phyloP scores from a whole-genome alignment of 2,113 vertebrate species.

The Anarhynchus alexandrinus region DNA sequence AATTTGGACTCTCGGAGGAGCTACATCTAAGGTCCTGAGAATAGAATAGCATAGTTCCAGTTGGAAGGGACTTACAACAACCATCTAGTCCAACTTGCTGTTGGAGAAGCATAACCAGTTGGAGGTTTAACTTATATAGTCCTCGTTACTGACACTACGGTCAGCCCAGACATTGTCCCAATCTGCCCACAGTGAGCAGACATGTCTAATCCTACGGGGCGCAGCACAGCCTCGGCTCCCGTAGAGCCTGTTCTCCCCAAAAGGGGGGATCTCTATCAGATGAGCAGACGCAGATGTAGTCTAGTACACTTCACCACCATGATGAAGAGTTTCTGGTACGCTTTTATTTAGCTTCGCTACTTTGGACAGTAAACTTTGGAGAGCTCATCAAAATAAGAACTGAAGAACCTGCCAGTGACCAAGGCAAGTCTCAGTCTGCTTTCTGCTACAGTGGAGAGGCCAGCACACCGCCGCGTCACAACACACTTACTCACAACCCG shows the following conservation, averaged over 20 bases:
- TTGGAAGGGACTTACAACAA: neutral
- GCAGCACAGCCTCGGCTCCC: neutral
- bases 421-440: neutral
- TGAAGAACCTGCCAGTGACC: neutral
- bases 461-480: neutral
- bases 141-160: neutral
- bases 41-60: neutral
- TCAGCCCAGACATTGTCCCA: neutral
- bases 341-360: neutral
- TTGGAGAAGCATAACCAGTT: neutral
- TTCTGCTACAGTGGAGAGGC: neutral
- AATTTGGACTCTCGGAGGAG: neutral
- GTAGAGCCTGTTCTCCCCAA: neutral
- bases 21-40: neutral
- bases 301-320: neutral
- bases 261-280: neutral
- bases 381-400: neutral
- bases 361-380: neutral
- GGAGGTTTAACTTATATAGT: neutral
- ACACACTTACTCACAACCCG: neutral
- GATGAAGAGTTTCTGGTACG: neutral
- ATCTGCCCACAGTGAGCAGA: neutral
- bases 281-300: accelerated
- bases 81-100: neutral
- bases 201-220: neutral